Conservation (phyloP, 2,113 vertebrate species). For the Arvicanthis niloticus region DNA sequence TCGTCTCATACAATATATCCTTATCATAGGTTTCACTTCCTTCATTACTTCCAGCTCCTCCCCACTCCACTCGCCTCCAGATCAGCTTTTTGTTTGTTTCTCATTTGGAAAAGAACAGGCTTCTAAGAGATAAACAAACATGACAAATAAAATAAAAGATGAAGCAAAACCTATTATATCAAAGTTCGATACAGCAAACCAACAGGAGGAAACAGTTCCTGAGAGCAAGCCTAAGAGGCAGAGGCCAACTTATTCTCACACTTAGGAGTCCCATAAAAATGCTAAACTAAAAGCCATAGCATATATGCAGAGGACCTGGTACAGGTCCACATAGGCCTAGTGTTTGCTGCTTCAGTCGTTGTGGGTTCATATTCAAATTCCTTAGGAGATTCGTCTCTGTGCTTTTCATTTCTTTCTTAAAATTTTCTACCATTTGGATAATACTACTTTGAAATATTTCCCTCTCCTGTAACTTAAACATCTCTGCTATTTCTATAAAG, state of each 20-base stretch:
- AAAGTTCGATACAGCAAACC: neutral
- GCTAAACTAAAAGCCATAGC: neutral
- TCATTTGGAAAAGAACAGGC: neutral
- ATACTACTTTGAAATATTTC: too few species aligned
- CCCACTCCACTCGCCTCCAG: neutral
- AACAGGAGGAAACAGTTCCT: neutral
- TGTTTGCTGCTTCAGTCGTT: neutral
- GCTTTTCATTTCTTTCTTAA: too few species aligned
- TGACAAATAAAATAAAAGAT: neutral
- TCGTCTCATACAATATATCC: neutral
- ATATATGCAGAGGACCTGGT: neutral
- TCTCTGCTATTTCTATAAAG: too few species aligned
- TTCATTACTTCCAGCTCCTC: neutral
- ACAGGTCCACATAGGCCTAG: neutral
- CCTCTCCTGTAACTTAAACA: too few species aligned
- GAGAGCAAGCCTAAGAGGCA: neutral
- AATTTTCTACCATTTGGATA: neutral
- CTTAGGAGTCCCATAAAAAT: neutral
- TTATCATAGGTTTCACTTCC: neutral
- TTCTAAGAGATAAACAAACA: neutral
- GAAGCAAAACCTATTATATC: neutral
- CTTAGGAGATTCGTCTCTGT: neutral
- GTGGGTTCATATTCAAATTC: too few species aligned
- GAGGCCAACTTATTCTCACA: neutral
- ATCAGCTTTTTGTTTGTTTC: neutral